Evolutionary conservation across 2,888 invertebrate genomes (phyloP).

Genomic region (Chrysodeixis includens): DNA sequence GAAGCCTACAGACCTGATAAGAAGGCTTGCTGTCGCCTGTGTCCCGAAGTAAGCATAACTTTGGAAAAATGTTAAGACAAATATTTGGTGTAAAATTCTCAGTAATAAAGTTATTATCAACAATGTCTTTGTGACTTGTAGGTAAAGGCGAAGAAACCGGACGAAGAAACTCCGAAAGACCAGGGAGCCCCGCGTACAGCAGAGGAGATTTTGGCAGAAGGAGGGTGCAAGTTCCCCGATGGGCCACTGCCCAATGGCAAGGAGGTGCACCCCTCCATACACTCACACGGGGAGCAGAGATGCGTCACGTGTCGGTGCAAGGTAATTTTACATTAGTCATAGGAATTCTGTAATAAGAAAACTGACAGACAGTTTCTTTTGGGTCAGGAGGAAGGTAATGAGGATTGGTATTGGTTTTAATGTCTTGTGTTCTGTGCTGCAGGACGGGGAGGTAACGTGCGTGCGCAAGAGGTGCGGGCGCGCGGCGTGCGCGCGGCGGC

Average conservation of each 20-base stretch:
- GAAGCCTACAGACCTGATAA: slow-evolving; percentile 93
- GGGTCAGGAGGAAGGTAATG: too few species aligned
- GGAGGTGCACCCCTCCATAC: slow-evolving; percentile 96
- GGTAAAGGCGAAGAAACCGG: slow-evolving; percentile 82
- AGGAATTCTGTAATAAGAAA: too few species aligned
- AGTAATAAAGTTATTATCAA: not conserved
- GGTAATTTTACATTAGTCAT: slow-evolving; percentile 85
- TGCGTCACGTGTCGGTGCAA: slow-evolving; percentile 97
- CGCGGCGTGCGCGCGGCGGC: slow-evolving; percentile 90
- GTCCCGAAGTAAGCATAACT: slow-evolving; percentile 89
- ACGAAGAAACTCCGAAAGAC: slow-evolving; percentile 82
- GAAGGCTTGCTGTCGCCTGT: slow-evolving; percentile 94
- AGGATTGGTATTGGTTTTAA: not conserved
- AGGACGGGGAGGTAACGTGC: slow-evolving; percentile 95
- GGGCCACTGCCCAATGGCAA: slow-evolving; percentile 92
- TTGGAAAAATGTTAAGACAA: too few species aligned
- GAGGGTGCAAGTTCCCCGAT: slow-evolving; percentile 94
- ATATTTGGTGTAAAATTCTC: not conserved
- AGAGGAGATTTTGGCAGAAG: slow-evolving; percentile 92
- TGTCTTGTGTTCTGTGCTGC: slow-evolving; percentile 36
- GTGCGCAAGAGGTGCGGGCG: slow-evolving; percentile 94
- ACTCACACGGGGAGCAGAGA: slow-evolving; percentile 95
- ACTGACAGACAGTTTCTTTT: too few species aligned
- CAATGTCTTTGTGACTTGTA: slow-evolving; percentile 50
- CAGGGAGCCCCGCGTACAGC: slow-evolving; percentile 87